A percentile compares a stretch with the other conserved stretches of the same genome.
Conservation (phyloP, 2,888 invertebrate species). For the Scaptomyza caliginosa region DNA sequence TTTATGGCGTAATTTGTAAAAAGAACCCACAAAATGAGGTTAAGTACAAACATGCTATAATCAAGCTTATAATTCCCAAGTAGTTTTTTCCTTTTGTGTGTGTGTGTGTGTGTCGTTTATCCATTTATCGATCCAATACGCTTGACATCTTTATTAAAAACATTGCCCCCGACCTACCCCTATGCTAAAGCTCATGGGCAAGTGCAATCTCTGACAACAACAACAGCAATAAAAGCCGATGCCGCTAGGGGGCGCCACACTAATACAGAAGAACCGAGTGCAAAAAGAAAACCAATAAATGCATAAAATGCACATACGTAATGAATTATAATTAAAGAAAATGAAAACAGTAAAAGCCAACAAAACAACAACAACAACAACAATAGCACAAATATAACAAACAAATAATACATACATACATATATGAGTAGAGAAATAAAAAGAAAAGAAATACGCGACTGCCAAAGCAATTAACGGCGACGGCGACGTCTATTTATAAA, state of each 20-base stretch:
- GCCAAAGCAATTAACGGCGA: conserved; percentile 53
- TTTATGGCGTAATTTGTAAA: too few relatives aligned
- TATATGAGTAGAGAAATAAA: background rate
- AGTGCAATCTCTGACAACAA: conserved; percentile 45
- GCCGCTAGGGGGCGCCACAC: conserved; percentile 41
- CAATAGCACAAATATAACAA: background rate
- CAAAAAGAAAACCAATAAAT: conserved; percentile 44
- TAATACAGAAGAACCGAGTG: background rate
- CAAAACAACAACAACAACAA: conserved; percentile 2
- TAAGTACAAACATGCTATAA: too few relatives aligned
- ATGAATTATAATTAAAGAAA: conserved; percentile 71
- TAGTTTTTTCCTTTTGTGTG: too few relatives aligned
- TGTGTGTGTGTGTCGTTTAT: too few relatives aligned
- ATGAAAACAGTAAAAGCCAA: conserved; percentile 38
- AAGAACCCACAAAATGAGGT: too few relatives aligned
- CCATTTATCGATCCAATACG: conserved; percentile 17
- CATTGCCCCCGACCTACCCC: conserved; percentile 62
- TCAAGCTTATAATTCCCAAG: background rate
- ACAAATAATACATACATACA: background rate
- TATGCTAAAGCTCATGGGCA: conserved; percentile 56
- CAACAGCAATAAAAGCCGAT: conserved; percentile 6
- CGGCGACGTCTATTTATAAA: conserved; percentile 64
- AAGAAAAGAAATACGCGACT: conserved; percentile 17
- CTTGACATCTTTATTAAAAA: conserved; percentile 14
- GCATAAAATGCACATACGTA: conserved; percentile 66